phyloP scores from a whole-genome alignment of 2,113 vertebrate species.

The Gymnogyps californianus region DNA sequence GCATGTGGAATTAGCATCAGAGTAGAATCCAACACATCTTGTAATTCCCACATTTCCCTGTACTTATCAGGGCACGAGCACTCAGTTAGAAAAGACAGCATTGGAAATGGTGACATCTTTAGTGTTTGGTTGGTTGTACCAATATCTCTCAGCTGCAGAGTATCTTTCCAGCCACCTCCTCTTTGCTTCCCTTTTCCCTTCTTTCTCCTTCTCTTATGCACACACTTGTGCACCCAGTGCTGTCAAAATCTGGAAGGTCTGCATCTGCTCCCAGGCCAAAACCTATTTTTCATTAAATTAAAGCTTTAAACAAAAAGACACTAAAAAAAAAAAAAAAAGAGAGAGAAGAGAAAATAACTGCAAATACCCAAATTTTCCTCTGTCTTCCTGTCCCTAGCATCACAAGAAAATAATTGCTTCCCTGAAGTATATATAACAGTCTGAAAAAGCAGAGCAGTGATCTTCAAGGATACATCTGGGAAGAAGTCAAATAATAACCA shows the following conservation, averaged over 20 bases:
- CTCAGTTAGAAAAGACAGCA: not conserved
- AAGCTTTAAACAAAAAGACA: not conserved
- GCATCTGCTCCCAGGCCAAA: not conserved
- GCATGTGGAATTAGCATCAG: not conserved
- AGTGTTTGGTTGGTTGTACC: not conserved
- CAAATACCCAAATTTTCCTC: not conserved
- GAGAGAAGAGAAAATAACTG: rapidly evolving
- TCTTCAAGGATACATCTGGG: not conserved
- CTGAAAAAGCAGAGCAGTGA: not conserved
- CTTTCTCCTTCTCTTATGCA: not conserved
- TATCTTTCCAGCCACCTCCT: not conserved
- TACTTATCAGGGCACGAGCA: not conserved
- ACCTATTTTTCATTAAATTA: not conserved
- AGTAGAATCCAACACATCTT: not conserved
- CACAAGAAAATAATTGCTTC: not conserved
- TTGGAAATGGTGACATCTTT: not conserved
- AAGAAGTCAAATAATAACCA: not conserved
- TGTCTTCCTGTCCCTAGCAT: not conserved
- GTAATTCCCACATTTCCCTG: not conserved
- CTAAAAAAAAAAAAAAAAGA: not conserved
- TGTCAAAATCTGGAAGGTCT: not conserved
- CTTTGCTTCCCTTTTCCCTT: not conserved
- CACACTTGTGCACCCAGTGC: not conserved
- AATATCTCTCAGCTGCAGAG: not conserved
- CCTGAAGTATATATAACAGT: not conserved